Evolutionary conservation across 1,140 invertebrate genomes (phyloP).

Genomic region (Drosophila pseudoobscura): DNA sequence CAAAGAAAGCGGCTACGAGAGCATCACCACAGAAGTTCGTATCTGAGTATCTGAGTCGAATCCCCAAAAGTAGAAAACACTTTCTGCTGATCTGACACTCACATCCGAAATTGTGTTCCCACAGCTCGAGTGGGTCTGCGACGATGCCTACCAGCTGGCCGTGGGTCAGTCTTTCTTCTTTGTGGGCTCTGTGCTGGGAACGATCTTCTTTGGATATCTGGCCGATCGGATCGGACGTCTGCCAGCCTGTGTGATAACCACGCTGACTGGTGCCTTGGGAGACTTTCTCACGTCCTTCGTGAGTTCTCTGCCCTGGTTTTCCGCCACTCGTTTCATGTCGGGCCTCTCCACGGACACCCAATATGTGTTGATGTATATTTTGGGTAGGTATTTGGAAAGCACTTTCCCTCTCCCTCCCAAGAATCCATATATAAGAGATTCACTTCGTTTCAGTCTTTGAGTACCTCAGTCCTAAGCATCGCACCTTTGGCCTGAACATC

Average conservation of each 20-base stretch:
- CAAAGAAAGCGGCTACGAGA: slow-evolving; percentile 83
- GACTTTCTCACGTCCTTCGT: slow-evolving; percentile 85
- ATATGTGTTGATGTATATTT: slow-evolving; percentile 87
- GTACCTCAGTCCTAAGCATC: slow-evolving; percentile 85
- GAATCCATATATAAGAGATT: too few species aligned
- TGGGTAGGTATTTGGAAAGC: slow-evolving; percentile 82
- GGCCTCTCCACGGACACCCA: slow-evolving; percentile 86
- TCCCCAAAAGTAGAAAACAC: slow-evolving; percentile 51
- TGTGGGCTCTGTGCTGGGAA: slow-evolving; percentile 85
- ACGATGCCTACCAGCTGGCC: slow-evolving; percentile 84
- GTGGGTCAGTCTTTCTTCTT: slow-evolving; percentile 86
- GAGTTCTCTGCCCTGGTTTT: slow-evolving; percentile 83
- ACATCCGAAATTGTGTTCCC: slow-evolving; percentile 19
- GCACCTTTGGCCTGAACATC: slow-evolving; percentile 86
- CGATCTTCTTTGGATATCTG: slow-evolving; percentile 85
- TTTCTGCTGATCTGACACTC: slow-evolving; percentile 25
- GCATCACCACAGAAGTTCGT: slow-evolving; percentile 85
- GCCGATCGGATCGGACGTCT: slow-evolving; percentile 86
- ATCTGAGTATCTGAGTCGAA: too few species aligned
- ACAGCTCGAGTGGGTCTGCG: slow-evolving; percentile 87
- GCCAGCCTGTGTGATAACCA: slow-evolving; percentile 84
- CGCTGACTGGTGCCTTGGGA: slow-evolving; percentile 84
- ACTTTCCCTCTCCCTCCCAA: too few species aligned
- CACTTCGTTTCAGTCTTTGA: slow-evolving; percentile 84
- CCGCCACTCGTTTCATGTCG: slow-evolving; percentile 84